These are phyloP conservation scores for Nicator chloris DNA, from an alignment of 2,113 vertebrate genomes.

Conservation along the genomic window DNA sequence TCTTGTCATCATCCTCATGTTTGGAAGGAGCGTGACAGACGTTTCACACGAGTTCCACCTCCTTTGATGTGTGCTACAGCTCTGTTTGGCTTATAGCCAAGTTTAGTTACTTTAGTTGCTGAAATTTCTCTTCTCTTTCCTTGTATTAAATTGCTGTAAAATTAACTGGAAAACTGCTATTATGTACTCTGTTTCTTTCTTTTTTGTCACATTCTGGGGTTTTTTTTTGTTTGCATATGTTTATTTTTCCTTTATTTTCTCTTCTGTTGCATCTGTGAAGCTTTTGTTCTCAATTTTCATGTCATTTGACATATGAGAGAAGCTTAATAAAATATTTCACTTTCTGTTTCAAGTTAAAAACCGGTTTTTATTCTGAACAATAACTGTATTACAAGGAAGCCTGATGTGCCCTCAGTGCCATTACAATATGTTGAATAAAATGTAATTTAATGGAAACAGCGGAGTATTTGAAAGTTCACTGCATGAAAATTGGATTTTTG, in stretches of 20 bases:
- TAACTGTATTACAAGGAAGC: constrained; percentile 41
- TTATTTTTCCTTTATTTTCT: constrained; percentile 42
- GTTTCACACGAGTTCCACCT: not conserved
- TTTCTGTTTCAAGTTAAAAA: constrained; percentile 41
- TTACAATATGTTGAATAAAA: constrained; percentile 38
- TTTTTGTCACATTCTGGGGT: not conserved
- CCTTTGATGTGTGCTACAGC: not conserved
- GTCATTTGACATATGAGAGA: constrained; percentile 2
- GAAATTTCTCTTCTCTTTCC: constrained; percentile 30
- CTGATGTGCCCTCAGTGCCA: not conserved
- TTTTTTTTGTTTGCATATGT: not conserved
- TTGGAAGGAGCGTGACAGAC: not conserved
- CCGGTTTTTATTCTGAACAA: not conserved
- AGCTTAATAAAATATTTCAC: constrained; percentile 39
- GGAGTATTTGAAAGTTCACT: constrained; percentile 45
- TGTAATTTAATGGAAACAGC: constrained; percentile 56
- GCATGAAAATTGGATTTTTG: constrained; percentile 65
- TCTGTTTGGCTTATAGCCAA: constrained; percentile 5
- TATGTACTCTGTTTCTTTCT: not conserved
- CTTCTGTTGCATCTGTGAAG: not conserved
- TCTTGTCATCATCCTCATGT: not conserved
- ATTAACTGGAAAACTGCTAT: constrained; percentile 22
- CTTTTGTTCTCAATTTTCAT: constrained; percentile 8
- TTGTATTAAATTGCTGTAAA: constrained; percentile 34
- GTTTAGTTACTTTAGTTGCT: constrained; percentile 14